Evolutionary conservation across 2,797 vertebrate genomes (phyloP), one percentile per base, ranked within the genome.

Genomic region (Crocidura indochinensis): DNA sequence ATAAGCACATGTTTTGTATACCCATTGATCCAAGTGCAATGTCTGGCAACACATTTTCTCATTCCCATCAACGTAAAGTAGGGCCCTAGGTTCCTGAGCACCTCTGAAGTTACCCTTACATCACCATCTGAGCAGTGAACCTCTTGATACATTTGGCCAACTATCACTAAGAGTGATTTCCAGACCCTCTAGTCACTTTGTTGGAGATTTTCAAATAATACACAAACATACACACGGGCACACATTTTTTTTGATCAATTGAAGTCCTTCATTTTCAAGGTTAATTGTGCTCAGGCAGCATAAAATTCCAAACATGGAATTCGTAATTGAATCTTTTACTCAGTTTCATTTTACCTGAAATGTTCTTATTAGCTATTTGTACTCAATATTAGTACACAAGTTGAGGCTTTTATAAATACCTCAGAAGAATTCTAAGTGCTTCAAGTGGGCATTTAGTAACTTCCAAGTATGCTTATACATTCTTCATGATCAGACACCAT

Each of bases 181-280:
- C 19, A 20, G 15, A 20, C 4, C 22, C 56, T 20, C 12, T 20
- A 6, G 22, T 60, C 56, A 60, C 56, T 20, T 17, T 20, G 19
- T 60, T 7, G 15, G 22, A 60, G 56, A 17, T 60, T 20, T 20
- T 60, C 56, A 60, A 60, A 7, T 19, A 4, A 60, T 6, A 60
- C 56, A 60, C 17, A 60, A 17, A 22, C 56, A 60, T 20, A 60
- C 56, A 60, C 17, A 20, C 56, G 20, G 6, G 22, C 17, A 60
- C 56, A 60, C 56, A 60, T 17, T 15, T 53, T 86, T 12, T 91
- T 90, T 73, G 6, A n/a, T 10, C 11, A 51, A 53, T 82, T 80
- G 6, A 65, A 31, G 75, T 84, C 44, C 3, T 95, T 75, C 72
- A 38, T 62, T 78, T 51, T 91, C 76, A 87, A 94, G 60, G 49